Conservation (phyloP, 2,113 vertebrate genomes). For the Lipotes vexillifer region DNA sequence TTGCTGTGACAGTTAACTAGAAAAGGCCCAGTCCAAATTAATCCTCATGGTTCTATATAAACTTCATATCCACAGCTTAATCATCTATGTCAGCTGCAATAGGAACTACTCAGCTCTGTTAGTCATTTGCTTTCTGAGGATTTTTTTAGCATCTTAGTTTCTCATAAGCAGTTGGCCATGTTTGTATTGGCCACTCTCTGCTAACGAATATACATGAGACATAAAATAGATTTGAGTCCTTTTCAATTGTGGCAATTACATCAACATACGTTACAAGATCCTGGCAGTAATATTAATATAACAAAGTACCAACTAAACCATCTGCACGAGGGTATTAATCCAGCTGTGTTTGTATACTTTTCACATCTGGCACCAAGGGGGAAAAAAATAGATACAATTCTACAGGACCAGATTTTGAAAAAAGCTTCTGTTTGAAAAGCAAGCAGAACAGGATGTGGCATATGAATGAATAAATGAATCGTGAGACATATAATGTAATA, state of each 20-base stretch:
- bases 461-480: not conserved
- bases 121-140: no score
- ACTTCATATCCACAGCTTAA: not conserved
- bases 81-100: rapidly evolving
- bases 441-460: not conserved
- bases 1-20: not conserved
- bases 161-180: not conserved
- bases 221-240: not conserved
- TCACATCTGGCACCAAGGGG: not conserved
- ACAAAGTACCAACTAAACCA: not conserved
- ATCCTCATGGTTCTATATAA: not conserved
- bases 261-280: not conserved
- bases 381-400: not conserved
- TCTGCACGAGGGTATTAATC: not conserved
- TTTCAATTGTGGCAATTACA: not conserved
- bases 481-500: not conserved
- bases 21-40: not conserved
- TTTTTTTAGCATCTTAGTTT: not conserved
- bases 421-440: not conserved
- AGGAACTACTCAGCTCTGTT: not conserved
- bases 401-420: not conserved
- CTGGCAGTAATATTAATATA: not conserved
- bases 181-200: rapidly evolving
- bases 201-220: not conserved
- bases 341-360: not conserved